phyloP scores from a whole-genome alignment of 2,888 invertebrate species.

The Danaus chrysippus region DNA sequence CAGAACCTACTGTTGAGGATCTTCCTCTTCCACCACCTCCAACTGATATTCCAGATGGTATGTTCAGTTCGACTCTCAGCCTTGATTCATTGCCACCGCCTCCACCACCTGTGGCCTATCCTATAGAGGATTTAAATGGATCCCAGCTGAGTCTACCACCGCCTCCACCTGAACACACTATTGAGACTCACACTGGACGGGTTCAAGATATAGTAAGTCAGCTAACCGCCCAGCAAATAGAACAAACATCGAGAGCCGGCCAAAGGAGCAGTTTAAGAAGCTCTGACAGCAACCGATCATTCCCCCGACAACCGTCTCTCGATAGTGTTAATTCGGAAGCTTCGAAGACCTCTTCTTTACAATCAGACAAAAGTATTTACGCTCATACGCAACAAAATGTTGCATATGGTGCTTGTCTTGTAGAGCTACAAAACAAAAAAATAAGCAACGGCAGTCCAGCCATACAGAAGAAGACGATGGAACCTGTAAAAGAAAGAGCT shows the following conservation, averaged over 20 bases:
- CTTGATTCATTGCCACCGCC: constrained; percentile 90
- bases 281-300: constrained; percentile 57
- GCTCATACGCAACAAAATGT: constrained; percentile 49
- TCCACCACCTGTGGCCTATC: constrained; percentile 76
- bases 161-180: constrained; percentile 81
- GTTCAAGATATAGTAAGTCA: constrained; percentile 68
- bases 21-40: constrained; percentile 86
- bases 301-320: constrained; percentile 78
- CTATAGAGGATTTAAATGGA: constrained; percentile 79
- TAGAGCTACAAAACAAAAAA: constrained; percentile 78
- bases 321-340: constrained; percentile 77
- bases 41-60: constrained; percentile 71
- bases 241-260: constrained; percentile 57
- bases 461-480: constrained; percentile 67
- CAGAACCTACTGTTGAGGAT: constrained; percentile 54
- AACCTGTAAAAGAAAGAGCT: constrained; percentile 38
- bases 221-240: constrained; percentile 61
- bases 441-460: constrained; percentile 60
- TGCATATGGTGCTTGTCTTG: constrained; percentile 75
- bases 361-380: constrained; percentile 63
- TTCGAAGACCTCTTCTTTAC: constrained; percentile 65
- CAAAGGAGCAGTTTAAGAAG: constrained; percentile 58
- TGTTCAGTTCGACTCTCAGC: constrained; percentile 88
- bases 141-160: constrained; percentile 88
- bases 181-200: constrained; percentile 55